These are phyloP conservation scores for Porites australiensis DNA, from an alignment of 64 coral and sea anemone species.

Conservation along the genomic window DNA sequence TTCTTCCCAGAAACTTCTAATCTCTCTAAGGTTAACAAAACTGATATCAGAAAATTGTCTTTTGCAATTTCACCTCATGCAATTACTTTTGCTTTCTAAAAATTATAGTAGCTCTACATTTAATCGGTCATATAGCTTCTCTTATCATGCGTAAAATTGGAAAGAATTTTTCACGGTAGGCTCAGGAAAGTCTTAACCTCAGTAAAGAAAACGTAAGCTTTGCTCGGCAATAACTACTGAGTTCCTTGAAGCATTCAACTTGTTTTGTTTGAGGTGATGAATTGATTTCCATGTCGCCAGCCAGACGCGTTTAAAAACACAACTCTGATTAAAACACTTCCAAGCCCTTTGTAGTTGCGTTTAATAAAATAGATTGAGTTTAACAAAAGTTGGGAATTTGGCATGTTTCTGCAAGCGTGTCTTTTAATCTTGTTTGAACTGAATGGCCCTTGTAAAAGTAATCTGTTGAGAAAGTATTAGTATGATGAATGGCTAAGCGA, in stretches of 20 bases:
- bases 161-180: neutral
- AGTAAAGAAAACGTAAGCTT: neutral
- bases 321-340: neutral
- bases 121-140: neutral
- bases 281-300: conserved; percentile 6
- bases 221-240: neutral
- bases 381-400: neutral
- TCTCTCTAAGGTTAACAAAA: too few relatives aligned
- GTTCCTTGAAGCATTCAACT: neutral
- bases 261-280: neutral
- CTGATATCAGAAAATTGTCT: neutral
- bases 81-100: neutral
- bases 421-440: neutral
- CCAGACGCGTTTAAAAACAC: neutral
- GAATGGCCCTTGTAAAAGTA: neutral
- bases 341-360: neutral
- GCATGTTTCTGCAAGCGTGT: neutral
- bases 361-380: neutral
- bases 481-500: too few relatives aligned
- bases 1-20: too few relatives aligned
- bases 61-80: neutral
- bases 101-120: neutral
- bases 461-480: too few relatives aligned
- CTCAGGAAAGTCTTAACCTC: neutral
- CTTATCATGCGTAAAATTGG: neutral